Evolutionary conservation across 2,888 invertebrate species (phyloP).

Genomic region (Brachycybe producta): DNA sequence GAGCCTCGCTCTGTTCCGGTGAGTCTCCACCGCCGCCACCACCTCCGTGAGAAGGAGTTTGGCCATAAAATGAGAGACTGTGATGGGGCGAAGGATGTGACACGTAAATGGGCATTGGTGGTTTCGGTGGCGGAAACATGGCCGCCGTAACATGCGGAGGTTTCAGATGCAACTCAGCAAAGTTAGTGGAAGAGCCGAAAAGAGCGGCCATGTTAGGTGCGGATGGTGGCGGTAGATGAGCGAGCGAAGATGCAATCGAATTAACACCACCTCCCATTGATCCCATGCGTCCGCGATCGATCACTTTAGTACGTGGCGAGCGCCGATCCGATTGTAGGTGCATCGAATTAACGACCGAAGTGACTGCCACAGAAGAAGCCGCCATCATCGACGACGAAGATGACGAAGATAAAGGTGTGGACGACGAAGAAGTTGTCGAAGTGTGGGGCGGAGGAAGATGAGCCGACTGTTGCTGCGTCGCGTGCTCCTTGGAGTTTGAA

Average conservation of each 20-base stretch:
- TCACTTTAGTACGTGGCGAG: slow-evolving; percentile 63
- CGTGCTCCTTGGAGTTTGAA: background rate
- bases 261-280: slow-evolving; percentile 2
- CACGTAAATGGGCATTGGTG: slow-evolving; percentile 28
- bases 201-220: slow-evolving; percentile 7
- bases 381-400: background rate
- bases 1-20: slow-evolving; percentile 82
- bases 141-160: slow-evolving; percentile 15
- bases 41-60: slow-evolving; percentile 17
- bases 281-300: slow-evolving; percentile 43
- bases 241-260: background rate
- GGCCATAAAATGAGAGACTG: slow-evolving; percentile 9
- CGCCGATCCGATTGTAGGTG: slow-evolving; percentile 56
- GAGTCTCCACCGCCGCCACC: slow-evolving; percentile 22
- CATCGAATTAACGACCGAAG: no score
- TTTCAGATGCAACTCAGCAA: slow-evolving; percentile 11
- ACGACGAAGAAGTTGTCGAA: slow-evolving; percentile 3
- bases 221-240: background rate
- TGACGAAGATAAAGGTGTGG: background rate
- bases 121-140: slow-evolving; percentile 18
- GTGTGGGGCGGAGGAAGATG: slow-evolving; percentile 5
- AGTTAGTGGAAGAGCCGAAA: slow-evolving; percentile 1
- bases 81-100: slow-evolving; percentile 19
- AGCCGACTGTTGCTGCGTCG: slow-evolving; percentile 10
- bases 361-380: background rate